Conservation (phyloP, 2,797 vertebrate species). For the Coregonus suidteri region DNA sequence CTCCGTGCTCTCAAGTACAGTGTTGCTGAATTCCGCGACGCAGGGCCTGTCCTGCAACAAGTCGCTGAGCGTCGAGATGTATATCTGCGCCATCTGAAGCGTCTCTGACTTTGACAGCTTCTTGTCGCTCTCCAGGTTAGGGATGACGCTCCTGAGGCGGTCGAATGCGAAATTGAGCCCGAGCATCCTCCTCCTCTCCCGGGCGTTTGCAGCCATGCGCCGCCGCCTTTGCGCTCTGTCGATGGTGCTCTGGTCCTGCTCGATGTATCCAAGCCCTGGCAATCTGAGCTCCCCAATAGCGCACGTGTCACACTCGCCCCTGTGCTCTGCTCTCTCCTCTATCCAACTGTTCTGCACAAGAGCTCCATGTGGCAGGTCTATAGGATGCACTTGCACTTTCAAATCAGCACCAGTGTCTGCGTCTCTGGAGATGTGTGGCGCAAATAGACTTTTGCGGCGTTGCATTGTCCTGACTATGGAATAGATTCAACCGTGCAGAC, state of each 20-base stretch:
- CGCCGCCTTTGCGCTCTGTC: constrained; percentile 63
- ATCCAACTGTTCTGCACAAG: constrained; percentile 51
- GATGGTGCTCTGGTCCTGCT: constrained; percentile 54
- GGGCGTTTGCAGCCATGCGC: constrained; percentile 79
- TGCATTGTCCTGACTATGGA: constrained; percentile 34
- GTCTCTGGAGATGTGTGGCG: constrained; percentile 49
- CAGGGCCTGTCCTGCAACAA: constrained; percentile 61
- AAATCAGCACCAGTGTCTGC: constrained; percentile 11
- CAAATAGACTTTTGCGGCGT: constrained; percentile 52
- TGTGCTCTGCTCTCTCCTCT: constrained; percentile 27
- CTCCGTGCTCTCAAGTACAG: not conserved
- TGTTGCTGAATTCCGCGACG: constrained; percentile 11
- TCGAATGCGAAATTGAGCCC: constrained; percentile 82
- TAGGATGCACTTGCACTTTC: constrained; percentile 1
- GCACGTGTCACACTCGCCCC: constrained; percentile 32
- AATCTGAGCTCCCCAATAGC: constrained; percentile 66
- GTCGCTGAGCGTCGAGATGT: constrained; percentile 78
- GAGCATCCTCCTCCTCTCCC: constrained; percentile 80
- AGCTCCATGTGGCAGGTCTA: constrained; percentile 22
- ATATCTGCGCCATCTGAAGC: constrained; percentile 82
- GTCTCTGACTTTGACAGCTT: constrained; percentile 84
- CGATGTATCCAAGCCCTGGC: constrained; percentile 51
- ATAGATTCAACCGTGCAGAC: not conserved
- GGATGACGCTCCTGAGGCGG: constrained; percentile 80
- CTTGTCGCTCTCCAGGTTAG: constrained; percentile 74